A percentile compares a stretch with the other conserved stretches of the same genome.
These are phyloP conservation scores for Ectropis grisescens DNA, from an alignment of 1,140 invertebrate genomes.

Conservation along the genomic window DNA sequence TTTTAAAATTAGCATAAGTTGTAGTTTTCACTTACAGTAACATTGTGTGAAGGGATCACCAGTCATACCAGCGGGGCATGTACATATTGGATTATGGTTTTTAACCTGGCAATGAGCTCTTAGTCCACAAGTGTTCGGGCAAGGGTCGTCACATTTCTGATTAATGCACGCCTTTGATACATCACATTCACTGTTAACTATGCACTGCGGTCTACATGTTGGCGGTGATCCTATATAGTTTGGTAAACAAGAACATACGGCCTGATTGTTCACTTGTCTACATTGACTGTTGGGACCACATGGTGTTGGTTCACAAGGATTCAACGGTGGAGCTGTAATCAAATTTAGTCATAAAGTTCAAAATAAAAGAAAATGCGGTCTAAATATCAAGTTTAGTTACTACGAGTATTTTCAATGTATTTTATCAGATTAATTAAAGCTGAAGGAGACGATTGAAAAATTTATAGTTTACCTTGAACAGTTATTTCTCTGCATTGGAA, in stretches of 20 bases:
- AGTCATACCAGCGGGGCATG: constrained; percentile 78
- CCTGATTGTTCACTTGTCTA: constrained; percentile 76
- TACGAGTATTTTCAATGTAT: too few species aligned
- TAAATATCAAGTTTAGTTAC: too few species aligned
- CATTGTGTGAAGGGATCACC: constrained; percentile 80
- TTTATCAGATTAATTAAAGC: too few species aligned
- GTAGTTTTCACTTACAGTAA: constrained; percentile 43
- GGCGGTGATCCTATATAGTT: constrained; percentile 81
- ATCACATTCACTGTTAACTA: constrained; percentile 81
- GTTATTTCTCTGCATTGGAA: constrained; percentile 80
- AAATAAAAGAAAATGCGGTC: too few species aligned
- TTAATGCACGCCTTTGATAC: constrained; percentile 80
- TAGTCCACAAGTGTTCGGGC: constrained; percentile 81
- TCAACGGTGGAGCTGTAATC: constrained; percentile 69
- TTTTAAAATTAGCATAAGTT: not conserved
- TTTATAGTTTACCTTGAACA: too few species aligned
- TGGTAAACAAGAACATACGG: constrained; percentile 81
- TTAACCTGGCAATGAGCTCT: constrained; percentile 79
- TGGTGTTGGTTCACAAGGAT: constrained; percentile 80
- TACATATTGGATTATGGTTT: constrained; percentile 78
- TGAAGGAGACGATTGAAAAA: too few species aligned
- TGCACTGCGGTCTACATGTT: constrained; percentile 81
- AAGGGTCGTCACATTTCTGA: constrained; percentile 86
- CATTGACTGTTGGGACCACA: constrained; percentile 87
- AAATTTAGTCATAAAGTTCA: too few species aligned